These are phyloP conservation scores for Orius insidiosus DNA, from an alignment of 1,140 invertebrate genomes.

Conservation along the genomic window DNA sequence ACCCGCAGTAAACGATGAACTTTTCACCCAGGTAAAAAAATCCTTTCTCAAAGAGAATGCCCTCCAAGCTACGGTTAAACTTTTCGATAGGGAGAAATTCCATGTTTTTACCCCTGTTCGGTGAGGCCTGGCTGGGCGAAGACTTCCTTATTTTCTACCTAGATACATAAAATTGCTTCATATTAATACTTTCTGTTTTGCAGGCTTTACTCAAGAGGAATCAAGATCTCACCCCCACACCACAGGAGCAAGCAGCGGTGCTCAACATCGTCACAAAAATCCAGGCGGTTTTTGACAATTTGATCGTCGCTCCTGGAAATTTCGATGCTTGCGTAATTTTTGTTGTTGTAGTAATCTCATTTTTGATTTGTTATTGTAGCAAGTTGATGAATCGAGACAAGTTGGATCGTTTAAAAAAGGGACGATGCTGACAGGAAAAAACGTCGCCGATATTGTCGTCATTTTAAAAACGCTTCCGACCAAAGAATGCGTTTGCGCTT, in stretches of 20 bases:
- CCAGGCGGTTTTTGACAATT: constrained; percentile 78
- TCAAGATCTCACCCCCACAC: constrained; percentile 71
- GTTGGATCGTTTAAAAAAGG: constrained; percentile 97
- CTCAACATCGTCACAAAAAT: constrained; percentile 88
- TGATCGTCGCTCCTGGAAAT: constrained; percentile 78
- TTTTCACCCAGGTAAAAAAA: constrained; percentile 66
- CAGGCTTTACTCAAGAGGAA: constrained; percentile 80
- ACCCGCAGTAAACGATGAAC: constrained; percentile 59
- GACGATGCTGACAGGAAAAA: constrained; percentile 89
- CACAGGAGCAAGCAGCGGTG: constrained; percentile 76
- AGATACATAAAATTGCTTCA: too few relatives aligned
- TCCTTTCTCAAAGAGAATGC: too few relatives aligned
- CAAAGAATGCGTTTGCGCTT: constrained; percentile 72
- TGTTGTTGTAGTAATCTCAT: constrained; percentile 14
- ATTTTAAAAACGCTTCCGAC: constrained; percentile 96
- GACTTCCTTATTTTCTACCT: too few relatives aligned
- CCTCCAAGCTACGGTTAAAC: too few relatives aligned
- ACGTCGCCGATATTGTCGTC: constrained; percentile 91
- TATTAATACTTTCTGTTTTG: constrained; percentile 10
- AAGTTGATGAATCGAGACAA: constrained; percentile 89
- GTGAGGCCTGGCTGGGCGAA: too few relatives aligned
- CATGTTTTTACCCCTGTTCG: too few relatives aligned
- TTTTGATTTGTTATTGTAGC: constrained; percentile 35
- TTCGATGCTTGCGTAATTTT: constrained; percentile 89
- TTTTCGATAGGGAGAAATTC: too few relatives aligned